Conservation (phyloP, 2,888 invertebrate genomes). For the Achlya flavicornis region DNA sequence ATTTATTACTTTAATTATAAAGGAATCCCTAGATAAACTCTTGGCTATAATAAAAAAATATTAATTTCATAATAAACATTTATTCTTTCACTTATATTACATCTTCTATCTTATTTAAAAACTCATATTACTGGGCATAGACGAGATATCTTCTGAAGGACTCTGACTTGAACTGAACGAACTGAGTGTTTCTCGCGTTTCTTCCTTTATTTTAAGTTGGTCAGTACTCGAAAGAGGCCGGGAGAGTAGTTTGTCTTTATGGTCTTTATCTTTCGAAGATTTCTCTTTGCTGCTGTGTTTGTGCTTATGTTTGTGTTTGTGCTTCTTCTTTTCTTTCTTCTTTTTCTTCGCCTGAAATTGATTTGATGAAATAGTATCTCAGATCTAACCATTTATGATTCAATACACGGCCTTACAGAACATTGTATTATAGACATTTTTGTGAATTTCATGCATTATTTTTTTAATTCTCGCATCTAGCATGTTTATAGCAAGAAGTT, state of each 20-base stretch:
- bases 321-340: slow-evolving; percentile 91
- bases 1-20: too few relatives aligned
- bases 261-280: slow-evolving; percentile 75
- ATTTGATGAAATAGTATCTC: not conserved
- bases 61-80: not conserved
- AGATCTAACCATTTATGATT: too few relatives aligned
- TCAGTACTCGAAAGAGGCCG: slow-evolving; percentile 72
- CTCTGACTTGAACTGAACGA: slow-evolving; percentile 91
- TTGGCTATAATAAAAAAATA: not conserved
- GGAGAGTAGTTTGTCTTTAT: slow-evolving; percentile 59
- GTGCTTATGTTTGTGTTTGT: slow-evolving; percentile 96
- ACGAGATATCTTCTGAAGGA: slow-evolving; percentile 82
- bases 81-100: slow-evolving; percentile 11
- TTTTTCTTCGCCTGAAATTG: slow-evolving; percentile 85
- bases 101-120: slow-evolving; percentile 43
- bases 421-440: too few relatives aligned
- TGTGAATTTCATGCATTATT: too few relatives aligned
- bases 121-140: slow-evolving; percentile 75
- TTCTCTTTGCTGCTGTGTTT: slow-evolving; percentile 87
- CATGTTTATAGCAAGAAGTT: too few relatives aligned
- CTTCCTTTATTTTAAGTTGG: slow-evolving; percentile 87
- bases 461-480: too few relatives aligned
- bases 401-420: too few relatives aligned
- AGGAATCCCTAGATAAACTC: too few relatives aligned
- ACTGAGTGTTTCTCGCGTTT: slow-evolving; percentile 90